Evolutionary conservation across 2,113 vertebrate species (phyloP).

Genomic region (Aplodontia rufa): DNA sequence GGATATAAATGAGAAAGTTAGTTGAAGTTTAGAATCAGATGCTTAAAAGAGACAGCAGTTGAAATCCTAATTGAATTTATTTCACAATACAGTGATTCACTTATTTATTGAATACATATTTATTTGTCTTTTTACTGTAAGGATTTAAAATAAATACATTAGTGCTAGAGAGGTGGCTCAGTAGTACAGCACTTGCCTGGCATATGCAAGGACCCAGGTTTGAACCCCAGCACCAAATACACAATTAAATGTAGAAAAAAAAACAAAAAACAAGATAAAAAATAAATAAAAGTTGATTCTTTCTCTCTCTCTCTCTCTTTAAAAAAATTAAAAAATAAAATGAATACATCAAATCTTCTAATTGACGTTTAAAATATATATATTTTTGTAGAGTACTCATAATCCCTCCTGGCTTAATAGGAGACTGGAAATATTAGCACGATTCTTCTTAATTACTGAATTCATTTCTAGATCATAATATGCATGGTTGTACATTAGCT

Average conservation of each 20-base stretch:
- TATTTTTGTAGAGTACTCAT: too few relatives aligned
- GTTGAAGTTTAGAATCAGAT: neutral
- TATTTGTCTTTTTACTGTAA: neutral
- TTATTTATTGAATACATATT: slow-evolving; percentile 11
- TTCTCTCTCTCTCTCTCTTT: too few relatives aligned
- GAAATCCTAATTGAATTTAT: slow-evolving; percentile 12
- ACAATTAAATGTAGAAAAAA: too few relatives aligned
- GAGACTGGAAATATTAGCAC: neutral
- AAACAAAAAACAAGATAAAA: too few relatives aligned
- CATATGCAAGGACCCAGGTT: too few relatives aligned
- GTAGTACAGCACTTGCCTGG: too few relatives aligned
- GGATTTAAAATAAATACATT: neutral
- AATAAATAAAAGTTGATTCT: too few relatives aligned
- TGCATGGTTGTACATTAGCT: neutral
- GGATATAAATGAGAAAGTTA: neutral
- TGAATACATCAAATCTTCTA: too few relatives aligned
- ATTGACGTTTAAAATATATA: too few relatives aligned
- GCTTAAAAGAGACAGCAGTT: neutral
- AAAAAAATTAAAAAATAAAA: too few relatives aligned
- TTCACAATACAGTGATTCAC: neutral
- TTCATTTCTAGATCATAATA: neutral
- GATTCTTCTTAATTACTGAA: neutral
- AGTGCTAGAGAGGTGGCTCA: too few relatives aligned
- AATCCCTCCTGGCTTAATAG: neutral
- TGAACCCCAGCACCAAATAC: too few relatives aligned